Evolutionary conservation across 2,113 vertebrate species (phyloP).

Genomic region (Megaceryle torquata): DNA sequence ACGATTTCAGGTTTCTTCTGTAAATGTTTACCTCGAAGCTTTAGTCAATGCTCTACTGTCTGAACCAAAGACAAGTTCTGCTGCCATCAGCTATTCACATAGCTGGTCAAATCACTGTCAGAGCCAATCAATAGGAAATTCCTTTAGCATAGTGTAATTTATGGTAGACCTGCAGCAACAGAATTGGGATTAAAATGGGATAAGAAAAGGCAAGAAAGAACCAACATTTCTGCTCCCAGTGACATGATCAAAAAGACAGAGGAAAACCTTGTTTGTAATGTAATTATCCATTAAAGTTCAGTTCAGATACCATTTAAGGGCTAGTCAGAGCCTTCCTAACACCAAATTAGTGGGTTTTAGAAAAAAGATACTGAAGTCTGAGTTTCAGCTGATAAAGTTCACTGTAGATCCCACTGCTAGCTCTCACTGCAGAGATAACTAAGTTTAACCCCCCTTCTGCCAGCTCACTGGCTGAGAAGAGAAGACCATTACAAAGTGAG

Average conservation of each 20-base stretch:
- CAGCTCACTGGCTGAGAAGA: not conserved
- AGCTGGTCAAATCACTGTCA: constrained; percentile 88
- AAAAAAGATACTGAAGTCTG: not conserved
- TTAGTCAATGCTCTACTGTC: constrained; percentile 11
- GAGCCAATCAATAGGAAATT: constrained; percentile 79
- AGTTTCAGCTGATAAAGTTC: not conserved
- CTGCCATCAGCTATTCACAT: constrained; percentile 76
- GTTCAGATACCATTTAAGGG: constrained; percentile 27
- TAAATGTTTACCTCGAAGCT: constrained; percentile 53
- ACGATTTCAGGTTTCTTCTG: constrained; percentile 43
- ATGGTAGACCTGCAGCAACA: constrained; percentile 71
- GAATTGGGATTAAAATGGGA: constrained; percentile 74
- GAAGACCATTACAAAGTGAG: not conserved
- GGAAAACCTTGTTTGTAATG: constrained; percentile 41
- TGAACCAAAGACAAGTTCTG: constrained; percentile 65
- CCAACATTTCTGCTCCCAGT: constrained; percentile 37
- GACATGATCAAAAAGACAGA: constrained; percentile 66
- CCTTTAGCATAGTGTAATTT: constrained; percentile 71
- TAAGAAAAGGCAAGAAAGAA: constrained; percentile 69
- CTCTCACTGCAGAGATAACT: not conserved
- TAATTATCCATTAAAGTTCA: constrained; percentile 47
- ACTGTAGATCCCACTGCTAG: not conserved
- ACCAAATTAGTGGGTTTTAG: not conserved
- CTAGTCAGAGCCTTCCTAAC: not conserved
- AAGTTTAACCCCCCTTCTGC: not conserved